phyloP scores from a whole-genome alignment of 2,888 invertebrate species.

The Mellilla xanthometata region DNA sequence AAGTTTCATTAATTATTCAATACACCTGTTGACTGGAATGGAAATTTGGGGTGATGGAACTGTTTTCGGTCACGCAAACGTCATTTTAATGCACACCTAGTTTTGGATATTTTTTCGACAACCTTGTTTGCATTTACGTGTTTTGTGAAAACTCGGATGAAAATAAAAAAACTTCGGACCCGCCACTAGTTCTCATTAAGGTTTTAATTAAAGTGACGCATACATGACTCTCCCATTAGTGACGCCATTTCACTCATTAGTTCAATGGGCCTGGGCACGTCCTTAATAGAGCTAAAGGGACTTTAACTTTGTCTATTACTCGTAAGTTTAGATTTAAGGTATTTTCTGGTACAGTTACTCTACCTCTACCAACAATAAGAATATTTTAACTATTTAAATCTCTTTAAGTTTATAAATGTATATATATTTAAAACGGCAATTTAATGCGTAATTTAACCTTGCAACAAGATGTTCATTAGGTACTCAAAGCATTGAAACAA shows the following conservation, averaged over 20 bases:
- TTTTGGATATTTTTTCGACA: slow-evolving; percentile 24
- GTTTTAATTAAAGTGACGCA: slow-evolving; percentile 15
- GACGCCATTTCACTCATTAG: slow-evolving; percentile 16
- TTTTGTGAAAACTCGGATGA: neutral
- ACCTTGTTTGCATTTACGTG: neutral
- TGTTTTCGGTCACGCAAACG: slow-evolving; percentile 54
- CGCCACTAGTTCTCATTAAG: slow-evolving; percentile 3
- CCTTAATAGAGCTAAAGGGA: neutral
- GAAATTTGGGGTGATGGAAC: slow-evolving; percentile 41
- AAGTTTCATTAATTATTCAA: slow-evolving; percentile 61
- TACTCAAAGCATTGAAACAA: slow-evolving; percentile 3
- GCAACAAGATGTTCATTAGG: slow-evolving; percentile 9
- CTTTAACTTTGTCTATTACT: neutral
- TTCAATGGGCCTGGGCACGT: neutral
- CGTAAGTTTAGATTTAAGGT: no score
- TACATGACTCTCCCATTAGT: slow-evolving; percentile 17
- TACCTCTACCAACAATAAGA: no score
- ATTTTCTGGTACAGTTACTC: no score
- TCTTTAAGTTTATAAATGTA: no score
- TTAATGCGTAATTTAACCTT: slow-evolving; percentile 8
- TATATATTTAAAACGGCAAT: no score
- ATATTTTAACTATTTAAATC: no score
- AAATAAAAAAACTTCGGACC: neutral
- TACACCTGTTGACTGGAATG: slow-evolving; percentile 62
- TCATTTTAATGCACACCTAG: slow-evolving; percentile 37